Evolutionary conservation across 2,113 vertebrate species (phyloP).

Genomic region (Elaphurus davidianus): DNA sequence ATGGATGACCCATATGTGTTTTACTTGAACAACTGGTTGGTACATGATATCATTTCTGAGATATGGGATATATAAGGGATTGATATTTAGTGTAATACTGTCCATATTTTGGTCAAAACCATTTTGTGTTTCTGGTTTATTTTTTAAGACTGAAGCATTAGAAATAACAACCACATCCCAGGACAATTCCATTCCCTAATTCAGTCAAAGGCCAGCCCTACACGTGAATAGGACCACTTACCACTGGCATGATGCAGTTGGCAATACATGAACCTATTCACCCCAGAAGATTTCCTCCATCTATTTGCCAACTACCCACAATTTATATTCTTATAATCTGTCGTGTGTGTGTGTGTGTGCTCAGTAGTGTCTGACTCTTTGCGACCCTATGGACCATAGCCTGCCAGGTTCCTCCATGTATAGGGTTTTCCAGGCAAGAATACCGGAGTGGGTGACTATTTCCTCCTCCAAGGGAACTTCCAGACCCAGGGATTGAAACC

Average conservation of each 20-base stretch:
- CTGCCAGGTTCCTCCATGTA: not conserved
- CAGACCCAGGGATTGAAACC: not conserved
- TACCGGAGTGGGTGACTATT: not conserved
- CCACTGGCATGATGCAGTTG: not conserved
- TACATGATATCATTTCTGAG: not conserved
- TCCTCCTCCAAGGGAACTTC: not conserved
- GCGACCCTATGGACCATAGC: not conserved
- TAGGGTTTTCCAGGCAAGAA: not conserved
- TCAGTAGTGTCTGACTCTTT: not conserved
- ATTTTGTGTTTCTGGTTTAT: not conserved
- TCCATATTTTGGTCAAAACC: conserved; percentile 33
- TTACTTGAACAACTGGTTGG: not conserved
- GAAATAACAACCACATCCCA: not conserved
- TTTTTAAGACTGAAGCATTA: conserved; percentile 1
- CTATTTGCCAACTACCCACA: not conserved
- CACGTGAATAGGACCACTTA: not conserved
- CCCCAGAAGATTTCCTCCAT: not conserved
- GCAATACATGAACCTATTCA: not conserved
- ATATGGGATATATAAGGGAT: not conserved
- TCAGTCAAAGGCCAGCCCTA: not conserved
- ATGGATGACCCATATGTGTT: not conserved
- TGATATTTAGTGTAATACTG: conserved; percentile 21
- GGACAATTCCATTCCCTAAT: not conserved
- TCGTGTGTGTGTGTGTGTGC: not conserved
- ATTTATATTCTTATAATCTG: not conserved